Conservation (phyloP, 2,888 invertebrate species). For the Protophormia terraenovae region DNA sequence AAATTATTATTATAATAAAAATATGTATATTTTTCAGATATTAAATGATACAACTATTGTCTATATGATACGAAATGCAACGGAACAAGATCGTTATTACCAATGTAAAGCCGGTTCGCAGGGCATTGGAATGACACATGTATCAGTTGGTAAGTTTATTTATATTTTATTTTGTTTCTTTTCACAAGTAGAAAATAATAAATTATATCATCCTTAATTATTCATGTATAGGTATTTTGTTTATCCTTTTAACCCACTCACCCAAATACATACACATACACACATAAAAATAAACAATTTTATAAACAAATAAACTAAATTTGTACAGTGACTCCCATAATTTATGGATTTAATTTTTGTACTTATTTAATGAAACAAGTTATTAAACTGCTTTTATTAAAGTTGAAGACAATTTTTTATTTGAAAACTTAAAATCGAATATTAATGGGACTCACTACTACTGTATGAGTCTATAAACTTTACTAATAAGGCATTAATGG, state of each 20-base stretch:
- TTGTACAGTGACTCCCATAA: not conserved
- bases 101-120: slow-evolving; percentile 75
- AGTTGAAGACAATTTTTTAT: no score
- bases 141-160: slow-evolving; percentile 72
- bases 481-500: not conserved
- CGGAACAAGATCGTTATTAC: slow-evolving; percentile 71
- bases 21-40: slow-evolving; percentile 48
- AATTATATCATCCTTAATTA: slow-evolving; percentile 38
- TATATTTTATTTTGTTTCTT: not conserved
- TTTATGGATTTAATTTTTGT: not conserved
- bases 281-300: not conserved
- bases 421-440: no score
- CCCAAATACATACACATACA: not conserved
- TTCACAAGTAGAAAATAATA: not conserved
- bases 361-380: no score
- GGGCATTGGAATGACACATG: slow-evolving; percentile 73
- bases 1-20: no score
- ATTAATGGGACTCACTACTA: not conserved
- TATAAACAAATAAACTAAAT: no score
- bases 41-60: slow-evolving; percentile 75
- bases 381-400: no score
- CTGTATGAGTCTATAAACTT: not conserved
- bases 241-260: slow-evolving; percentile 9
- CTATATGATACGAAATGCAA: slow-evolving; percentile 72
- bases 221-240: slow-evolving; percentile 26